phyloP scores from a whole-genome alignment of 2,888 invertebrate genomes.

The Sepiola atlantica region DNA sequence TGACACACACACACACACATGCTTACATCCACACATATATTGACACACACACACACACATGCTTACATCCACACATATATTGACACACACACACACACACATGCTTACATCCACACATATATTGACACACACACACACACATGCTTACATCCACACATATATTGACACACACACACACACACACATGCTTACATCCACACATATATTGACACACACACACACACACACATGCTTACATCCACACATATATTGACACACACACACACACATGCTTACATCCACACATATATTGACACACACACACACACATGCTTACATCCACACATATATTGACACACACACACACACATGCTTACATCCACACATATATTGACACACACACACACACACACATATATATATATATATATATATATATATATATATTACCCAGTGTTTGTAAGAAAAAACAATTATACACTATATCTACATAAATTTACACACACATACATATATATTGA shows the following conservation, averaged over 20 bases:
- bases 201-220: neutral
- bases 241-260: neutral
- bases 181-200: neutral
- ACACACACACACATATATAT: too few species aligned
- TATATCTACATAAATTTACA: too few species aligned
- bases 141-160: neutral
- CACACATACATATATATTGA: too few species aligned
- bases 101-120: constrained; percentile 33
- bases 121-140: neutral
- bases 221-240: neutral
- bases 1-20: too few species aligned
- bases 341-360: neutral
- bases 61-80: neutral
- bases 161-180: neutral
- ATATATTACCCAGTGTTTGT: too few species aligned
- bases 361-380: neutral
- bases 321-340: too few species aligned
- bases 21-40: neutral
- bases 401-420: too few species aligned
- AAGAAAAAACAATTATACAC: too few species aligned
- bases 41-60: neutral
- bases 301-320: neutral
- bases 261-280: neutral
- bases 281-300: neutral
- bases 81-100: neutral